phyloP scores from a whole-genome alignment of 2,113 vertebrate genomes.

The Pomatorhinus ruficollis region DNA sequence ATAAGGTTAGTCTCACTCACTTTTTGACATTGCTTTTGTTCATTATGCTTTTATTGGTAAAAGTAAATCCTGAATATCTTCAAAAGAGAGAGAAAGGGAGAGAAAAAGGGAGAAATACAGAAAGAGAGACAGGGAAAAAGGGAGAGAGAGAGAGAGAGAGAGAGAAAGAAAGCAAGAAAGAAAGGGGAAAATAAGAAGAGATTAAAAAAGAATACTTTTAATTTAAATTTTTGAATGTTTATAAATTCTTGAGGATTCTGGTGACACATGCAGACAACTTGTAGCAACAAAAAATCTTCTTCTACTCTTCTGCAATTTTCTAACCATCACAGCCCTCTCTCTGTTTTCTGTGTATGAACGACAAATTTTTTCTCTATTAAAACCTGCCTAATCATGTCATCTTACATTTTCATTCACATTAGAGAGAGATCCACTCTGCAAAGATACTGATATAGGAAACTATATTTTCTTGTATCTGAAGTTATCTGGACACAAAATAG shows the following conservation, averaged over 20 bases:
- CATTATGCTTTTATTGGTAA: background rate
- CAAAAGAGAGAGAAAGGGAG: background rate
- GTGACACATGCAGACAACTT: background rate
- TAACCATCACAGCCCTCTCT: background rate
- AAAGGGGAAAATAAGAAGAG: background rate
- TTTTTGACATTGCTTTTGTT: background rate
- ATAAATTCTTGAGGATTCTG: background rate
- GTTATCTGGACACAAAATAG: background rate
- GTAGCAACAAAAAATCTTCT: background rate
- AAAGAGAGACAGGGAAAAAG: no score
- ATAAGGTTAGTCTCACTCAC: rapidly evolving
- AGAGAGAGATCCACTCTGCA: background rate
- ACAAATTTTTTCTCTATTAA: background rate
- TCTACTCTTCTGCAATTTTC: background rate
- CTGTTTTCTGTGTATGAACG: background rate
- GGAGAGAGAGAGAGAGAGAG: no score
- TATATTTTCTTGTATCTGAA: background rate
- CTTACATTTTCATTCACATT: background rate
- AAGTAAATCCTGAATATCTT: background rate
- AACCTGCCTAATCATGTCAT: background rate
- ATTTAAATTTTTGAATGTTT: background rate
- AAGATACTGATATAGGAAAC: background rate
- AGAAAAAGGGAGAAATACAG: no score
- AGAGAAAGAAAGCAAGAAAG: background rate
- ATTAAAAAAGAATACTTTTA: rapidly evolving